phyloP scores from a whole-genome alignment of 2,113 vertebrate genomes.

The Hipposideros armiger region DNA sequence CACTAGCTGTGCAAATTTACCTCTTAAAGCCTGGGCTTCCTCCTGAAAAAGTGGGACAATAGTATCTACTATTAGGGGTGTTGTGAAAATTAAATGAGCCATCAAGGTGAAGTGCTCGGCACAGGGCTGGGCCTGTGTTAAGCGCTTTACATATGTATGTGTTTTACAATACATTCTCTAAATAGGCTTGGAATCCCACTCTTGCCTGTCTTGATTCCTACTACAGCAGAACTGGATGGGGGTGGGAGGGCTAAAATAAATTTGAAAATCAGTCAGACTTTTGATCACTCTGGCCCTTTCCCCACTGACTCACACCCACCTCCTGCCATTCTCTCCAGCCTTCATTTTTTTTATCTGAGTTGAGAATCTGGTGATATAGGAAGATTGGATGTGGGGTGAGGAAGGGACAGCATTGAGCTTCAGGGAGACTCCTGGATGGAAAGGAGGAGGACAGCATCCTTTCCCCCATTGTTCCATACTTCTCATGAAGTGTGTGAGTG shows the following conservation, averaged over 20 bases:
- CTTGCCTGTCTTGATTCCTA: neutral
- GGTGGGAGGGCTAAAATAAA: neutral
- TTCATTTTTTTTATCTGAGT: neutral
- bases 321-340: neutral
- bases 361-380: neutral
- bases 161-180: neutral
- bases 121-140: neutral
- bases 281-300: neutral
- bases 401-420: neutral
- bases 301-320: neutral
- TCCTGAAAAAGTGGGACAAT: constrained; percentile 4
- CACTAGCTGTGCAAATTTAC: neutral
- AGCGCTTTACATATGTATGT: neutral
- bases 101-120: neutral
- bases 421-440: neutral
- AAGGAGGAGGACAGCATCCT: neutral
- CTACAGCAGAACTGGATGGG: neutral
- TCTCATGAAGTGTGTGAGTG: neutral
- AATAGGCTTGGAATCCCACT: neutral
- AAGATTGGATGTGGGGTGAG: neutral
- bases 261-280: neutral
- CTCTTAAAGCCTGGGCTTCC: neutral
- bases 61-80: neutral
- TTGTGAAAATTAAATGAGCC: neutral
- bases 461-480: too few species aligned